Evolutionary conservation across 2,888 invertebrate genomes (phyloP), one percentile per base, ranked within the genome.

Genomic region (Hemaris fuciformis): DNA sequence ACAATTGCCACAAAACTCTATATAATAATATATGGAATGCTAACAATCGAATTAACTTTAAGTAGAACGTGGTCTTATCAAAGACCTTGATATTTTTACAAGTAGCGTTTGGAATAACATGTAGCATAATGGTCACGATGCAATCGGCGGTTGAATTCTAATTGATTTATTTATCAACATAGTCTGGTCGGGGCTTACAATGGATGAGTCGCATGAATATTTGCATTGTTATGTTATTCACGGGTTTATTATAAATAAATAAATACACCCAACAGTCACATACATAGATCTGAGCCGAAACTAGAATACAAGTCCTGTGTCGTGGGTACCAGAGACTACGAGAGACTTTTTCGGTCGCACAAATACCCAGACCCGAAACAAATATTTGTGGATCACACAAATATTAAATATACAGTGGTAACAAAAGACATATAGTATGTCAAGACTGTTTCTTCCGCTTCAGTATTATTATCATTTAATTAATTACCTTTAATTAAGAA

Each of bases 21-120:
- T n/a, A n/a, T n/a, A n/a, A n/a, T n/a, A n/a, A n/a, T n/a, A n/a
- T n/a, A n/a, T n/a, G n/a, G n/a, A n/a, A n/a, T n/a, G n/a, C n/a
- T n/a, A n/a, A n/a, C n/a, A n/a, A n/a, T n/a, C n/a, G n/a, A n/a
- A n/a, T 3, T 34, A 5, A 34, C 13, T 2, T 13, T 13, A 34
- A 3, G 8, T 13, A 18, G 18, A 6, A 43, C 8, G 7, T 1
- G 20, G 10, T 5, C 8, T 20, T 18, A 48, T 6, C n/a, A n/a
- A 3, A 45, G 45, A 15, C 48, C 48, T 48, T 48, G 27, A n/a
- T 20, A 23, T 48, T 38, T 18, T 13, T 48, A 53, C 18, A 15
- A 10, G 4, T 53, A 46, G n/a, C n/a, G 23, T 46, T 42, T 46
- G 46, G 13, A 46, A 23, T 46, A 46, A 38, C 38, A n/a, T 77